phyloP scores from a whole-genome alignment of 1,140 invertebrate species.

The Phthorimaea operculella region DNA sequence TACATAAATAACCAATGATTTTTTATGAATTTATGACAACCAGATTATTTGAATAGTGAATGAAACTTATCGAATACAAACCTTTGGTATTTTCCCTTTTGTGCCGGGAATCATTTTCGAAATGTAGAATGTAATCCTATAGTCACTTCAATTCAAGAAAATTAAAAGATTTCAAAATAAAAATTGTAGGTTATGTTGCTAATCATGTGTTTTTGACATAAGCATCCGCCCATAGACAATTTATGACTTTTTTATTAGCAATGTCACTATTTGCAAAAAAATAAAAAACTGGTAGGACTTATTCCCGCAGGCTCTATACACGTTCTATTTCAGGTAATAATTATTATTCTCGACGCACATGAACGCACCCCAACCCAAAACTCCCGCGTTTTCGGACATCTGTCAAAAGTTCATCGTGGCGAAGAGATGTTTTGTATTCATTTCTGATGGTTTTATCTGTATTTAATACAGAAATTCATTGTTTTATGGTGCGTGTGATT shows the following conservation, averaged over 20 bases:
- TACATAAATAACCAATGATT: not conserved
- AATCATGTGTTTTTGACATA: no score
- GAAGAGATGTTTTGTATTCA: conserved; percentile 31
- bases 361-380: not conserved
- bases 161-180: no score
- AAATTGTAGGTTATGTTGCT: no score
- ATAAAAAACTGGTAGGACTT: no score
- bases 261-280: no score
- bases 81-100: not conserved
- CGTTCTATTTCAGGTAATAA: no score
- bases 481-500: conserved; percentile 7
- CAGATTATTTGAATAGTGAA: not conserved
- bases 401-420: conserved; percentile 32
- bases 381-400: conserved; percentile 35
- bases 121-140: no score
- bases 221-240: no score
- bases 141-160: no score
- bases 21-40: not conserved
- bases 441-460: conserved; percentile 14
- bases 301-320: no score
- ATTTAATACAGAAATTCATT: conserved; percentile 15
- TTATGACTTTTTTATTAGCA: no score
- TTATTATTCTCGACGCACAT: no score
- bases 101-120: not conserved
- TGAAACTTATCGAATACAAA: not conserved